Base-by-base conservation (phyloP, 2,113 vertebrate genomes). In the Tapirus terrestris region DNA sequence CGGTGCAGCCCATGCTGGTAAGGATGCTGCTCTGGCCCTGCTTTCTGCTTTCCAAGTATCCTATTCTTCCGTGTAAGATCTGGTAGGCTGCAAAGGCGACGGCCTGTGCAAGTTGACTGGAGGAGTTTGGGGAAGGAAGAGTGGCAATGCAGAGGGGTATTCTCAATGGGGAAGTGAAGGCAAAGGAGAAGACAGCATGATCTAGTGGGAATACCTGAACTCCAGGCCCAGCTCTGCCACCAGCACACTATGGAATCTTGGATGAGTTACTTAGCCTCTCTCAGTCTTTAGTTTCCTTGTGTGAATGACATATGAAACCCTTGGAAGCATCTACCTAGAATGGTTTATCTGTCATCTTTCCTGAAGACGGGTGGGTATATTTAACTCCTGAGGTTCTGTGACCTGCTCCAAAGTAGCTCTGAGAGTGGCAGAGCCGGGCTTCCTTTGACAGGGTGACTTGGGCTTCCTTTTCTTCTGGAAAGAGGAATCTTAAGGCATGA, bases 1-100 rank as follows among this genome's bases (percentile, higher is more conserved):
- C 99, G 0, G 99, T 99, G 58, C 99, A 99, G 98, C 99, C 99
- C 88, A 99, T 99, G 99, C 98, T 99, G 99, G 99, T 99, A 96
- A 98, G 95, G 81, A 63, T 2, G 5, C 27, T 33, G 45, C 77
- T 79, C 39, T 65, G 12, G 36, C 87, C 65, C 72, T 76, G n/a
- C 65, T 25, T 20, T 25, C 70, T 16, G 3, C 43, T 3, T 14
- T 11, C 61, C 8, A 2, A 2, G 29, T 23, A 12, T 8, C 20
- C 29, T 9, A 1, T 23, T 25, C 2, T 23, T 25, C 2, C 6
- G 4, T 17, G 14, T 72, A 70, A 68, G 75, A 25, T 43, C 58
- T 51, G 65, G 25, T 5, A 43, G 72, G 36, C 36, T 27, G 3
- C 53, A 33, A 60, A 61, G 43, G 21, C 18, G 39, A 51, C 11